Base-by-base conservation (phyloP, 64 coral and sea anemone species). In the Pachyseris speciosa region DNA sequence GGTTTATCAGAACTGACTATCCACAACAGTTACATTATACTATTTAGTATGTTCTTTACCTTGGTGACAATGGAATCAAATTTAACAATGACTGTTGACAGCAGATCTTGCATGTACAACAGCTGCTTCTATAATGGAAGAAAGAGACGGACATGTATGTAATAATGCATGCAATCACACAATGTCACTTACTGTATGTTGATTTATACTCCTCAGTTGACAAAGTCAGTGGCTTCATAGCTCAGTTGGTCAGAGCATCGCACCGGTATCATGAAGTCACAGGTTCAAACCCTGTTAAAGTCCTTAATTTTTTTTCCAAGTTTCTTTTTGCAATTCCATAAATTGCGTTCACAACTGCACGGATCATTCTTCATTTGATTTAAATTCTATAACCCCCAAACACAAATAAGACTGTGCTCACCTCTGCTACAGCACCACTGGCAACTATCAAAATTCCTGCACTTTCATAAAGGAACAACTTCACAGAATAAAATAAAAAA, bases 401-500 rank as follows among this genome's bases (percentile, higher is more conserved):
- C n/a, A n/a, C n/a, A n/a, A n/a, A n/a, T n/a, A n/a, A n/a, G 58
- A 61, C 12, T 29, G 52, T 36, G 16, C 31, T 57, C 80, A 99
- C 97, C 97, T 99, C 97, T 77, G 89, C 79, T 67, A 89, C 88
- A 16, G 97, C 85, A 20, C 94, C 90, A 64, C 97, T 99, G 17
- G 86, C 92, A 32, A 91, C 97, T 57, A 99, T 91, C 16, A 99
- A 81, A 77, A 99, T 92, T 16, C 97, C 97, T 83, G 94, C 94
- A 93, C 89, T 95, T 93, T 99, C 97, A 80, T 99, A 99, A 5
- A 99, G 59, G 84, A 99, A 99, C 67, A 99, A 76, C 86, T 94
- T 36, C 22, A 66, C 65, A 13, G 43, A 80, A 83, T 49, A 20
- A 45, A 49, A 20, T 16, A 63, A 59, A 11, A 31, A 64, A 45